Evolutionary conservation across 2,113 vertebrate species (phyloP).

Genomic region (Equus quagga): DNA sequence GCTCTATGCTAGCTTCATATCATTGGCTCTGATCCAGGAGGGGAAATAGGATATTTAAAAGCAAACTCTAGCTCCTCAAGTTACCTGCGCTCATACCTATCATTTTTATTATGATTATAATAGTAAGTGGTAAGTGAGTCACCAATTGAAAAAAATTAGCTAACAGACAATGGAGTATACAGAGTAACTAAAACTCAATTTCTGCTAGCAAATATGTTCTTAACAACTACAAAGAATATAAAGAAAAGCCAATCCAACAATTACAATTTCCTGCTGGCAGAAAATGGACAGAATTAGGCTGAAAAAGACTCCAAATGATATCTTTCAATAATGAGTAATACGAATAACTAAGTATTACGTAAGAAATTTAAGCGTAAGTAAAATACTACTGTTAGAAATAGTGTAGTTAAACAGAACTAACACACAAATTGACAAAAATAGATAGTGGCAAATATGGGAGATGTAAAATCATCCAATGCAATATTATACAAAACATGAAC

Average conservation of each 20-base stretch:
- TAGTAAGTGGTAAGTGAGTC: background rate
- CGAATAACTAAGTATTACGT: background rate
- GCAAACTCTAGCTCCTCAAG: background rate
- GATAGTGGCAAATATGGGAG: background rate
- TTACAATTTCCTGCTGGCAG: slow-evolving; percentile 2
- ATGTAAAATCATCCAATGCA: slow-evolving; percentile 7
- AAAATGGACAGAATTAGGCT: slow-evolving; percentile 24
- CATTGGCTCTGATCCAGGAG: background rate
- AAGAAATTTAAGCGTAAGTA: slow-evolving; percentile 21
- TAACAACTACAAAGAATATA: slow-evolving; percentile 17
- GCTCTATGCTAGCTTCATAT: background rate
- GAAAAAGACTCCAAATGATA: background rate
- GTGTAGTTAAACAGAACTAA: background rate
- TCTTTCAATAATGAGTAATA: background rate
- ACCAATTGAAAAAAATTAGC: slow-evolving; percentile 11
- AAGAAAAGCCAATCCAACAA: background rate
- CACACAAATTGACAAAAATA: background rate
- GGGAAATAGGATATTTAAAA: slow-evolving; percentile 15
- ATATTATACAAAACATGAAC: background rate
- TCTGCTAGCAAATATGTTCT: background rate
- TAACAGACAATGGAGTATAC: background rate
- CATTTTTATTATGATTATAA: slow-evolving; percentile 44
- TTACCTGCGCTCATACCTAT: background rate
- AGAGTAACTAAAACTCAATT: slow-evolving; percentile 12
- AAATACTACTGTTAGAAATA: slow-evolving; percentile 13